phyloP scores from a whole-genome alignment of 2,797 vertebrate species.

The Hyperoplus immaculatus region DNA sequence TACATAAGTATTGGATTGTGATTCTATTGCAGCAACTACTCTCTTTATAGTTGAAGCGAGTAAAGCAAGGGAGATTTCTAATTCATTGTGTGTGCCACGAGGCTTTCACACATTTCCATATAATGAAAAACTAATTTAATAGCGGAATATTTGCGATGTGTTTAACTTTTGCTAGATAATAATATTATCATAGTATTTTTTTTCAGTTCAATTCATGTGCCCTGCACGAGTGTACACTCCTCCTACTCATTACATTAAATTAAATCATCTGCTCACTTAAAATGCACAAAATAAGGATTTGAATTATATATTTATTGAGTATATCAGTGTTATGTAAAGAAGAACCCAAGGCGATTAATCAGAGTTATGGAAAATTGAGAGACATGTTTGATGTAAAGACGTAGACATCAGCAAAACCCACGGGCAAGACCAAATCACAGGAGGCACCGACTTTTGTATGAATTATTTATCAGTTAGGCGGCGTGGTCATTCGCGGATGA shows the following conservation, averaged over 20 bases:
- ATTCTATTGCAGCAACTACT: conserved; percentile 22
- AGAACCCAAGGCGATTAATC: background rate
- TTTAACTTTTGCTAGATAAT: rapidly evolving
- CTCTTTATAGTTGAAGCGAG: conserved; percentile 10
- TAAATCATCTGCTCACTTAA: background rate
- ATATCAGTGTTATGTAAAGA: background rate
- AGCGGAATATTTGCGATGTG: background rate
- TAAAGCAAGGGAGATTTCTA: background rate
- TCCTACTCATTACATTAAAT: background rate
- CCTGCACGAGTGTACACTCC: background rate
- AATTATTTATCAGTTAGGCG: conserved; percentile 42
- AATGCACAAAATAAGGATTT: background rate
- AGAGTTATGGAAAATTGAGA: background rate
- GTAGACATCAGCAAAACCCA: conserved; percentile 10
- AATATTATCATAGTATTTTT: background rate
- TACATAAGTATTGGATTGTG: conserved; percentile 8
- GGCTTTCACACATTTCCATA: background rate
- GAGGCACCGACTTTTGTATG: conserved; percentile 14
- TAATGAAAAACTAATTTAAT: background rate
- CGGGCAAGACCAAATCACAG: background rate
- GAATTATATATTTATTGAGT: background rate
- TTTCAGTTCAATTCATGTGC: background rate
- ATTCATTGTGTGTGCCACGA: background rate
- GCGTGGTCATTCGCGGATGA: conserved; percentile 17
- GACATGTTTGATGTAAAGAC: background rate